phyloP scores from a whole-genome alignment of 2,797 vertebrate species.

The Pelobates cultripes region DNA sequence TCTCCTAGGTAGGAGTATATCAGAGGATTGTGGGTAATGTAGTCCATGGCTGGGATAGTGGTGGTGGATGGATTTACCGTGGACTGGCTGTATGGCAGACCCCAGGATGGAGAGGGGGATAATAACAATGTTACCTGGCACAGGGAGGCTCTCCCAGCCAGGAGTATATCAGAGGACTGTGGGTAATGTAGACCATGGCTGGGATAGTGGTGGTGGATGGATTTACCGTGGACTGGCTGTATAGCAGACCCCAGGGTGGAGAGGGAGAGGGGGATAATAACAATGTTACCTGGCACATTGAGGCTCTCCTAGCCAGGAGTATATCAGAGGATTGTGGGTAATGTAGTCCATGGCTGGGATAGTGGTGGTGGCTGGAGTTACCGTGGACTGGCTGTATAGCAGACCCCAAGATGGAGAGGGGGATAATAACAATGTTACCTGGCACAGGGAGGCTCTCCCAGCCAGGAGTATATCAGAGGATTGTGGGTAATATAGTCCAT shows the following conservation, averaged over 20 bases:
- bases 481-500: background rate
- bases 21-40: background rate
- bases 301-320: background rate
- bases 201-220: too few relatives aligned
- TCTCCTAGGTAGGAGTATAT: background rate
- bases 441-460: background rate
- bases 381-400: too few relatives aligned
- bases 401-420: too few relatives aligned
- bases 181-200: background rate
- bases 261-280: too few relatives aligned
- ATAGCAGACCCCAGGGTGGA: too few relatives aligned
- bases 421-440: too few relatives aligned
- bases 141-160: background rate
- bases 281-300: too few relatives aligned
- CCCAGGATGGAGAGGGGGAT: too few relatives aligned
- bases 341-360: background rate
- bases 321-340: background rate
- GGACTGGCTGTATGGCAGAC: too few relatives aligned
- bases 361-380: too few relatives aligned
- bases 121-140: slow-evolving; percentile 1
- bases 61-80: too few relatives aligned
- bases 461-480: background rate
- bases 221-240: too few relatives aligned
- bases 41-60: background rate
- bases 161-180: background rate